Conservation (phyloP, 2,113 vertebrate species). For the Menura novaehollandiae region DNA sequence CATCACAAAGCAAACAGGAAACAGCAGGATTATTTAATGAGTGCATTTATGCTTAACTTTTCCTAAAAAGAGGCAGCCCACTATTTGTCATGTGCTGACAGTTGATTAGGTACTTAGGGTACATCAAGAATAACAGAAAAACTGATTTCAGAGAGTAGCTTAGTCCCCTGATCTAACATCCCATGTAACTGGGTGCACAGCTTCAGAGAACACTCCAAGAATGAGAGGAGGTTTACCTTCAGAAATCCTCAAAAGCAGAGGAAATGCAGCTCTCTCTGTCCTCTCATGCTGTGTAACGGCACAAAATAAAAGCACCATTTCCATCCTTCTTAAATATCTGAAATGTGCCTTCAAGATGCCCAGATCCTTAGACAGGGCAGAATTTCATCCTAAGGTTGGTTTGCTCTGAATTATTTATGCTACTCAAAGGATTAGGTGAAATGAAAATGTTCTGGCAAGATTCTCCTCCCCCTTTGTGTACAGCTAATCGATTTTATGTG, state of each 20-base stretch:
- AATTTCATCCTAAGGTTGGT: not conserved
- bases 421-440: not conserved
- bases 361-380: not conserved
- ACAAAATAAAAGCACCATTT: not conserved
- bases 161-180: not conserved
- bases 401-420: not conserved
- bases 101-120: not conserved
- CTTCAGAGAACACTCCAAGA: not conserved
- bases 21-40: slow-evolving; percentile 1
- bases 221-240: not conserved
- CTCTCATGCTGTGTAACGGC: not conserved
- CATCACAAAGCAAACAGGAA: slow-evolving; percentile 48
- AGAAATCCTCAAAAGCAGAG: not conserved
- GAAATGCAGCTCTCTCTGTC: not conserved
- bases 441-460: not conserved
- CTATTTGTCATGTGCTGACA: not conserved
- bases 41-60: slow-evolving; percentile 26
- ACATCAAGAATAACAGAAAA: not conserved
- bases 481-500: not conserved
- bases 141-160: not conserved
- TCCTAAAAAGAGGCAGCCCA: not conserved
- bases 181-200: not conserved
- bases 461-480: not conserved
- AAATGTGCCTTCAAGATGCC: not conserved
- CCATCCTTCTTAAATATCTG: not conserved